Base-by-base conservation (phyloP, 2,888 invertebrate genomes). In the Drosophila colorata region DNA sequence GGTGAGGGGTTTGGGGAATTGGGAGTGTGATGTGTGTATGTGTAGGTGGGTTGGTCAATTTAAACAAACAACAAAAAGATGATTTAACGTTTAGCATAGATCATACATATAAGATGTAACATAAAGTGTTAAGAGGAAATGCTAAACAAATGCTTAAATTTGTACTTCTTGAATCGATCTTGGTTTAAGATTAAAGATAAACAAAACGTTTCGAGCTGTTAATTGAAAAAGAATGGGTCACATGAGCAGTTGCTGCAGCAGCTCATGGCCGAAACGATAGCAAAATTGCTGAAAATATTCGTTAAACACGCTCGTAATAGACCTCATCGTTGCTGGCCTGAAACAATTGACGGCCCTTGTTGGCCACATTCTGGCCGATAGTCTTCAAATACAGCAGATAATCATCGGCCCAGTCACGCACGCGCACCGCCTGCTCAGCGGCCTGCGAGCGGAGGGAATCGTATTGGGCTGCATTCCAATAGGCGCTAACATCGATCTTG, bases 301-400 rank as follows among this genome's bases (percentile, higher is more conserved):
- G 18, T 74, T 88, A 91, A 60, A 88, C 51, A 66, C 90, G 90
- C 73, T 90, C 90, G 66, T 81, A 90, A 69, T 90, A 70, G 64
- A 87, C 77, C 60, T 89, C 85, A 65, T 87, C 66, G 37, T 61
- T 49, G 40, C 59, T 49, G 48, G 80, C 57, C 64, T 86, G 86
- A 84, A 91, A 90, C n/a, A 93, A 91, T 85, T 91, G 92, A 76
- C 91, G 90, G 77, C 94, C 88, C 74, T 93, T 94, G 59, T 93
- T 93, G 59, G 91, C 91, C 69, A 94, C 93, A 87, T 94, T 94
- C 9, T 93, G 92, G 0, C 93, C 93, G 0, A 94, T 93, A 0
- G 93, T 93, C 53, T 91, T 91, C 23, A 94, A 78, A 77, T 94
- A 94, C 35, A 93, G 41, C 41, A 91, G 70, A 78, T 92, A 92